Evolutionary conservation across 1,140 invertebrate genomes (phyloP).

Genomic region (Hypsibius dujardini): DNA sequence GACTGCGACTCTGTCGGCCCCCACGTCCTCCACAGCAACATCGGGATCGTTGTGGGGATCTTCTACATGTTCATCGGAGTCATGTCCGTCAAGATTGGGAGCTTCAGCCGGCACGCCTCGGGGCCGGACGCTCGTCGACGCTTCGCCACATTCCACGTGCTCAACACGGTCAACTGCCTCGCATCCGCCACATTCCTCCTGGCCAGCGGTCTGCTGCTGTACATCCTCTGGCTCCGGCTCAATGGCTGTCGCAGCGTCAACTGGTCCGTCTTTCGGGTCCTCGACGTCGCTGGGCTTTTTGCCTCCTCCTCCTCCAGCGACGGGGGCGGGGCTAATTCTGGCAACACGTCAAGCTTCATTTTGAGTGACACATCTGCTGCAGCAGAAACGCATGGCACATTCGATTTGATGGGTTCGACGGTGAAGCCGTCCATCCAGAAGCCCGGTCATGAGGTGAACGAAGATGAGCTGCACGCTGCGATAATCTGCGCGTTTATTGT

Average conservation of each 20-base stretch:
- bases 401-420: not conserved
- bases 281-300: slow-evolving; percentile 4
- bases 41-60: not conserved
- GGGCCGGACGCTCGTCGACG: not conserved
- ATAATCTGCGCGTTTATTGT: not conserved
- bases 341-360: not conserved
- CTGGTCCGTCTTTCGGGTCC: not conserved
- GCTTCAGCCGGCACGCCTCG: not conserved
- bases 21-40: not conserved
- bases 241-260: not conserved
- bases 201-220: not conserved
- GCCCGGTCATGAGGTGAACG: not conserved
- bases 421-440: not conserved
- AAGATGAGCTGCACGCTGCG: not conserved
- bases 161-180: not conserved
- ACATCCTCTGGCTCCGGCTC: not conserved
- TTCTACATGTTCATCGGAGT: slow-evolving; percentile 12
- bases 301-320: not conserved
- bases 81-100: not conserved
- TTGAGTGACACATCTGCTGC: not conserved
- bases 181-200: not conserved
- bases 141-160: slow-evolving; percentile 1
- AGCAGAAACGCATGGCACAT: not conserved
- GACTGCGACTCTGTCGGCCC: slow-evolving; percentile 5
- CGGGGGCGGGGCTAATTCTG: not conserved